phyloP scores from a whole-genome alignment of 2,113 vertebrate genomes.

The Grammomys dolichurus region DNA sequence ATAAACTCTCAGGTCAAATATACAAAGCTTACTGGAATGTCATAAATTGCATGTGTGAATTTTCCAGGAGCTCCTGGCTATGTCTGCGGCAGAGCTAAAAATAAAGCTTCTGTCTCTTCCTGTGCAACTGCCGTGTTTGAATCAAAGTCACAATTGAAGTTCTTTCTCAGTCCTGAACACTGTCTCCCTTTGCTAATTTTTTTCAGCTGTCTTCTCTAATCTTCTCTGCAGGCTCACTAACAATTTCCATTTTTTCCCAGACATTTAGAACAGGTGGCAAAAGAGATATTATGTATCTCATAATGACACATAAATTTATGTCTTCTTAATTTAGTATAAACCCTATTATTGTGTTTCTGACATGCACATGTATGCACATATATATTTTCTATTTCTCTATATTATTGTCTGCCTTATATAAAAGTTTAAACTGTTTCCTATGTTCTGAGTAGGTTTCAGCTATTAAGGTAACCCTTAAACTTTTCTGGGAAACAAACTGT shows the following conservation, averaged over 20 bases:
- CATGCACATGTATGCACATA: background rate
- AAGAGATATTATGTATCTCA: slow-evolving; percentile 33
- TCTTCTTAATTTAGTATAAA: slow-evolving; percentile 25
- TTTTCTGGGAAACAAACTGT: background rate
- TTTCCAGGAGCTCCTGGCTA: background rate
- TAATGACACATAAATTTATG: slow-evolving; percentile 40
- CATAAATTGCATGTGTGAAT: slow-evolving; percentile 61
- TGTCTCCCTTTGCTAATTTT: slow-evolving; percentile 44
- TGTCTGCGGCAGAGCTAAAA: slow-evolving; percentile 60
- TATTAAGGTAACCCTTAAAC: slow-evolving; percentile 20
- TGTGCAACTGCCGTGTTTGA: slow-evolving; percentile 45
- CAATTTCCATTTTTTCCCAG: slow-evolving; percentile 51
- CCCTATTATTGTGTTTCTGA: background rate
- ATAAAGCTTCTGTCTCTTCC: slow-evolving; percentile 55
- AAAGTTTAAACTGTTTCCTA: background rate
- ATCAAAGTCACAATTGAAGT: slow-evolving; percentile 25
- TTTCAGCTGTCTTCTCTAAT: slow-evolving; percentile 75
- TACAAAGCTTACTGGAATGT: slow-evolving; percentile 44
- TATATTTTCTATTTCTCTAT: background rate
- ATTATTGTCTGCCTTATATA: background rate
- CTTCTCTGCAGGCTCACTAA: slow-evolving; percentile 42
- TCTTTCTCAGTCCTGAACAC: background rate
- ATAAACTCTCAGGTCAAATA: slow-evolving; percentile 47
- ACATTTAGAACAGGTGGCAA: slow-evolving; percentile 68
- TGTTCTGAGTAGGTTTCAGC: background rate